Conservation (phyloP, 2,113 vertebrate genomes). For the Mionectes macconnelli region DNA sequence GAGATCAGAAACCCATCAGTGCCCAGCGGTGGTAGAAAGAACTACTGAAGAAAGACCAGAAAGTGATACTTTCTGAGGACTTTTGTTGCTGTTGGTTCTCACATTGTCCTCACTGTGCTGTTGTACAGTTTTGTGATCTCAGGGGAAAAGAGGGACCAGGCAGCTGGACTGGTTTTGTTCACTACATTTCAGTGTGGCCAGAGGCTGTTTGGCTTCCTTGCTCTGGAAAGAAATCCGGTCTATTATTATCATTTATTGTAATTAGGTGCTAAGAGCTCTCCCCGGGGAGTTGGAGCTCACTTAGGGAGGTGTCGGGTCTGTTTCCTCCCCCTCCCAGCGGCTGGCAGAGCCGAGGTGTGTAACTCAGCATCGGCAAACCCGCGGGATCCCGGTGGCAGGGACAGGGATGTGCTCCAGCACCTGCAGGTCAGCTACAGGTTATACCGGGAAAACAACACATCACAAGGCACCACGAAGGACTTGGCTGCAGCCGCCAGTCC, state of each 20-base stretch:
- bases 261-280: not conserved
- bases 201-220: not conserved
- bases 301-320: not conserved
- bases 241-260: not conserved
- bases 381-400: not conserved
- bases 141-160: not conserved
- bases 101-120: not conserved
- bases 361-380: not conserved
- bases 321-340: not conserved
- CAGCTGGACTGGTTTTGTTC: not conserved
- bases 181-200: not conserved
- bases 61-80: not conserved
- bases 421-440: not conserved
- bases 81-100: not conserved
- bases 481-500: not conserved
- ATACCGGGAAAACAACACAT: not conserved
- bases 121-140: not conserved
- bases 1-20: not conserved
- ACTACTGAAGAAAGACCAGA: not conserved
- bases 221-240: not conserved
- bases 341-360: not conserved
- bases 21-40: not conserved
- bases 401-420: not conserved
- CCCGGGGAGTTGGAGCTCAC: not conserved
- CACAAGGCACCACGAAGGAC: not conserved